phyloP scores from a whole-genome alignment of 2,888 invertebrate species.

The Trachelus troglodyta region DNA sequence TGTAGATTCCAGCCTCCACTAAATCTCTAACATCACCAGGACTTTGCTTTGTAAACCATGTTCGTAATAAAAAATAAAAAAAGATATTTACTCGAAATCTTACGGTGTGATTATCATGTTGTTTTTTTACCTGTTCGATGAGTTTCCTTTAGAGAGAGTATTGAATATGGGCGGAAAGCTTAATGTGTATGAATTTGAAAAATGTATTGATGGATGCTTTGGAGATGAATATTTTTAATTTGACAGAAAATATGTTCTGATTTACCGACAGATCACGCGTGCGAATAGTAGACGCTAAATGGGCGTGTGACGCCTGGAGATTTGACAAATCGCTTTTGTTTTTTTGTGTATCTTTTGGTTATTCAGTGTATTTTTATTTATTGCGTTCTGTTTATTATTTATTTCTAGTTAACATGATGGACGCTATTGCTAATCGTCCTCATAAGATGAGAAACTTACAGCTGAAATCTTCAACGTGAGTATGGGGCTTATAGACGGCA shows the following conservation, averaged over 20 bases:
- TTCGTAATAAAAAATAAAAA: conserved; percentile 58
- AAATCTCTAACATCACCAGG: conserved; percentile 41
- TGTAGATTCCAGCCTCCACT: conserved; percentile 45
- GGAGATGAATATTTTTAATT: not conserved
- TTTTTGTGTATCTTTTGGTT: conserved; percentile 3
- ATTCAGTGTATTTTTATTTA: not conserved
- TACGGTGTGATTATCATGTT: not conserved
- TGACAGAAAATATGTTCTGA: not conserved
- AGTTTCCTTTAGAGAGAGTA: not conserved
- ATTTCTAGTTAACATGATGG: conserved; percentile 1
- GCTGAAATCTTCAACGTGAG: conserved; percentile 5
- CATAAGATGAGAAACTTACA: not conserved
- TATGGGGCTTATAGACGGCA: not conserved
- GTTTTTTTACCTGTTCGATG: not conserved
- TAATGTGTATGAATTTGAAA: not conserved
- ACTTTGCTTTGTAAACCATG: conserved; percentile 65
- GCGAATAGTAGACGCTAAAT: not conserved
- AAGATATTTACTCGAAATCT: conserved; percentile 3
- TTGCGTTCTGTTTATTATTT: not conserved
- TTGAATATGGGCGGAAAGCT: too few relatives aligned
- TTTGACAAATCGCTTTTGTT: conserved; percentile 3
- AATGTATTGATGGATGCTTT: not conserved
- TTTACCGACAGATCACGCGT: not conserved
- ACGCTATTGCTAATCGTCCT: not conserved
- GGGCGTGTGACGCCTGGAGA: not conserved